Evolutionary conservation across 2,797 vertebrate genomes (phyloP).

Genomic region (Lutra lutra): DNA sequence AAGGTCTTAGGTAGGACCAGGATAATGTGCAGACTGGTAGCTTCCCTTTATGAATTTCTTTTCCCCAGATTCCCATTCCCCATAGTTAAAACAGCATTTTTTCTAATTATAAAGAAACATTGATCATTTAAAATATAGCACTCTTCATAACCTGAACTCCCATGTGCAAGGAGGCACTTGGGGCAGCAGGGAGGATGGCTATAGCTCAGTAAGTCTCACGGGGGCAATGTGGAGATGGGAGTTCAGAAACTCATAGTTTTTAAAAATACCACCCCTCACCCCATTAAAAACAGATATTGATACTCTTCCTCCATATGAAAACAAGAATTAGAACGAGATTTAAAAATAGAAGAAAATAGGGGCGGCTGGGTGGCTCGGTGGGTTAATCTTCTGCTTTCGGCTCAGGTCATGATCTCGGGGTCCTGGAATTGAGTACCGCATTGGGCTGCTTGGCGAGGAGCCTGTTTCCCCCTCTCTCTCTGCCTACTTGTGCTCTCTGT

Average conservation of each 20-base stretch:
- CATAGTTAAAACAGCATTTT: background rate
- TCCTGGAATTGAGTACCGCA: too few species aligned
- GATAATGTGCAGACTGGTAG: background rate
- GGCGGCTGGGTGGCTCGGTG: too few species aligned
- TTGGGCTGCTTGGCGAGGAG: too few species aligned
- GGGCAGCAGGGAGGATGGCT: fast-evolving
- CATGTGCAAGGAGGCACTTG: background rate
- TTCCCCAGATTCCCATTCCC: background rate
- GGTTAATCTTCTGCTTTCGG: too few species aligned
- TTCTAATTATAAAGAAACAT: background rate
- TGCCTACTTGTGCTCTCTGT: too few species aligned
- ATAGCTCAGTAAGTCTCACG: background rate
- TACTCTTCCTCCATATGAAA: background rate
- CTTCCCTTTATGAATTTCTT: background rate
- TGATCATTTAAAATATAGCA: background rate
- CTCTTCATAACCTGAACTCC: background rate
- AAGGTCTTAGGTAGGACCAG: background rate
- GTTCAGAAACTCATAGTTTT: background rate
- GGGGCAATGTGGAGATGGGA: background rate
- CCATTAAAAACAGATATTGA: background rate
- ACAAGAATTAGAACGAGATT: background rate
- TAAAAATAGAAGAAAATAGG: background rate
- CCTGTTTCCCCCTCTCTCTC: too few species aligned
- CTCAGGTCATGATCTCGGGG: too few species aligned
- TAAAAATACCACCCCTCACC: background rate